These are phyloP conservation scores for Spongia lamella DNA, from an alignment of 37 sponge, comb jelly and placozoan genomes.

Conservation along the genomic window DNA sequence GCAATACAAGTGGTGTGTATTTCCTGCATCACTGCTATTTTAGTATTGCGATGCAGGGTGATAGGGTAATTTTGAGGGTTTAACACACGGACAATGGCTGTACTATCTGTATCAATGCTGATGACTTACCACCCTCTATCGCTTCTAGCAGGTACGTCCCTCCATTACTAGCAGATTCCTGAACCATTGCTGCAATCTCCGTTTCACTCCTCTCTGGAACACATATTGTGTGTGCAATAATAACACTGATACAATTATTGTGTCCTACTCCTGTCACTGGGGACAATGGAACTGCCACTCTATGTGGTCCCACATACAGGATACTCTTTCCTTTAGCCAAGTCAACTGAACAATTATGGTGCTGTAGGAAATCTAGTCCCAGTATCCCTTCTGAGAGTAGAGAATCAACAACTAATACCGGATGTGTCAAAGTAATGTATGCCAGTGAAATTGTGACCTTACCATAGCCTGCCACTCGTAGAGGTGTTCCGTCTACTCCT, in stretches of 20 bases:
- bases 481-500: constrained; percentile 1
- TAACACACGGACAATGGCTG: not conserved
- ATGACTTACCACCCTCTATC: too few relatives aligned
- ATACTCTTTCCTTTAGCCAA: not conserved
- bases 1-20: not conserved
- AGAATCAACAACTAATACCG: not conserved
- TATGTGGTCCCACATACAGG: too few relatives aligned
- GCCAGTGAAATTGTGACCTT: not conserved
- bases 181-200: too few relatives aligned
- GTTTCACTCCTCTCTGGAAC: too few relatives aligned
- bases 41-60: not conserved
- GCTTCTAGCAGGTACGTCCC: too few relatives aligned
- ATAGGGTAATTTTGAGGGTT: not conserved
- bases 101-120: not conserved
- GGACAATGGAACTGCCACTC: too few relatives aligned
- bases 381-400: not conserved
- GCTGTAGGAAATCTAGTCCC: not conserved
- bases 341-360: not conserved
- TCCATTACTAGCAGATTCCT: too few relatives aligned
- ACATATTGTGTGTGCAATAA: too few relatives aligned
- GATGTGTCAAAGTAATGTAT: not conserved
- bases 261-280: too few relatives aligned
- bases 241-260: too few relatives aligned
- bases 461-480: not conserved
- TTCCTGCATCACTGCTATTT: too few relatives aligned